Conservation (phyloP, 1,140 invertebrate species). For the Lordiphosa mommai region DNA sequence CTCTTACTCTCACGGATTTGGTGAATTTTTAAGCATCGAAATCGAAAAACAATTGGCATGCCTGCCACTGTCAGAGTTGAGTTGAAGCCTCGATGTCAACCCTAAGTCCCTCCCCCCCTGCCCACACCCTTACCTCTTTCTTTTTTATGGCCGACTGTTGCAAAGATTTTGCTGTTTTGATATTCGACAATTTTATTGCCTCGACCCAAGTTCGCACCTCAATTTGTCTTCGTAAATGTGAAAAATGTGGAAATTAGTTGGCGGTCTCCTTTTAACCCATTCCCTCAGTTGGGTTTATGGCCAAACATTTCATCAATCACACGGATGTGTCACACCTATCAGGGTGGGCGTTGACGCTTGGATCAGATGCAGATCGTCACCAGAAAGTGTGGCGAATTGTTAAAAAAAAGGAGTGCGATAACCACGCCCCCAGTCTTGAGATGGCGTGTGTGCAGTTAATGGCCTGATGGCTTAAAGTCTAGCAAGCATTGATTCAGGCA, state of each 20-base stretch:
- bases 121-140: conserved; percentile 26
- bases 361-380: conserved; percentile 51
- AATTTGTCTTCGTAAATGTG: conserved; percentile 80
- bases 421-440: conserved; percentile 44
- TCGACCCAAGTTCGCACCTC: conserved; percentile 79
- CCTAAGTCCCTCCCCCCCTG: conserved; percentile 5
- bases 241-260: conserved; percentile 79
- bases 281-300: conserved; percentile 17
- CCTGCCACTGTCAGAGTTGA: conserved; percentile 51
- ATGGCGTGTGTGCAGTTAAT: conserved; percentile 47
- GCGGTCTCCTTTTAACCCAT: conserved; percentile 12
- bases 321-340: conserved; percentile 73
- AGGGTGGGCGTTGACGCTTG: conserved; percentile 28
- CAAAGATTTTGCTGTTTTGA: conserved; percentile 76
- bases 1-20: conserved; percentile 41
- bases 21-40: conserved; percentile 55
- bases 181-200: conserved; percentile 78
- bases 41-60: conserved; percentile 77
- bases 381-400: conserved; percentile 40
- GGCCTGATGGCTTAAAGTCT: conserved; percentile 15
- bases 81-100: conserved; percentile 39
- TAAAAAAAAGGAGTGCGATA: conserved; percentile 48
- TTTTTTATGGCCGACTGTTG: conserved; percentile 68
- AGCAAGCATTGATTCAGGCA: too few species aligned
- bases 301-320: conserved; percentile 74